Conservation (phyloP, 2,888 invertebrate species). For the Eristalis arbustorum region DNA sequence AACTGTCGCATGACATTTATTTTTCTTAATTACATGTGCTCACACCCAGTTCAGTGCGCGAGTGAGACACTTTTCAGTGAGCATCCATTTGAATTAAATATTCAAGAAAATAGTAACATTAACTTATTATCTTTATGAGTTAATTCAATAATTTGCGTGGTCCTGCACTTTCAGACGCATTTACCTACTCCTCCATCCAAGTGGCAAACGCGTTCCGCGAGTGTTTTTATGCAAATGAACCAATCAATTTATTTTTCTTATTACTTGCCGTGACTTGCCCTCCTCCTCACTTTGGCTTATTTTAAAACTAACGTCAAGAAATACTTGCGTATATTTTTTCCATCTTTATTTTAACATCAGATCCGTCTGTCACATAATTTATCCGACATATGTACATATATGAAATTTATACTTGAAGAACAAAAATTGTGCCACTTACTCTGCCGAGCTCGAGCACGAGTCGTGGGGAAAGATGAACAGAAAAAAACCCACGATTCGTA, state of each 20-base stretch:
- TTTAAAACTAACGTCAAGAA: conserved; percentile 44
- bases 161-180: conserved; percentile 7
- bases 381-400: conserved; percentile 64
- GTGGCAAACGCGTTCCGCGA: conserved; percentile 16
- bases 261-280: conserved; percentile 24
- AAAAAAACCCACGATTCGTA: neutral
- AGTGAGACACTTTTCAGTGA: neutral
- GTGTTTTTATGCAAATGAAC: conserved; percentile 62
- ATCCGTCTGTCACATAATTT: conserved; percentile 65
- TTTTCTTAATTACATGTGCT: neutral
- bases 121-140: conserved; percentile 45
- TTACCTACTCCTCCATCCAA: neutral
- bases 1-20: neutral
- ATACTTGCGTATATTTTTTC: conserved; percentile 25
- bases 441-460: conserved; percentile 14
- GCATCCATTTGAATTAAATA: conserved; percentile 32
- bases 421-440: conserved; percentile 24
- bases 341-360: conserved; percentile 20
- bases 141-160: conserved; percentile 24
- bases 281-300: conserved; percentile 32
- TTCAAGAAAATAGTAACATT: conserved; percentile 42
- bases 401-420: conserved; percentile 58
- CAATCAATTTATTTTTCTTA: conserved; percentile 63
- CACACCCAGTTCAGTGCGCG: neutral
- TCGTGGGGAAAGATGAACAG: conserved; percentile 22